Conservation (phyloP, 2,113 vertebrate species). For the Tauraco erythrolophus region DNA sequence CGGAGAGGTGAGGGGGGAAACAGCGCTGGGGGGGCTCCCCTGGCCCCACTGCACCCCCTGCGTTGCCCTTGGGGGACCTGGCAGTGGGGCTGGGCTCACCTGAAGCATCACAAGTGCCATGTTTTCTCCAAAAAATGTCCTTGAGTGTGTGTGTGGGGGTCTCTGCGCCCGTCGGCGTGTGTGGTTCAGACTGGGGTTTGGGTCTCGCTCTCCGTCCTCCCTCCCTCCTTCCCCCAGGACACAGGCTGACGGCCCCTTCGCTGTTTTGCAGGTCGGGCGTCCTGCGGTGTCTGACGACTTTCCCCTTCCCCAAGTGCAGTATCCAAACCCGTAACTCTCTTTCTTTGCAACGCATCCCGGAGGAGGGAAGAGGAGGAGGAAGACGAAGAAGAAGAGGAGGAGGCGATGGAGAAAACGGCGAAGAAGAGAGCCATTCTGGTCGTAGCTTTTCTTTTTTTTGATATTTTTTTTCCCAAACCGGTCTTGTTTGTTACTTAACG, state of each 20-base stretch:
- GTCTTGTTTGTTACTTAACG: constrained; percentile 53
- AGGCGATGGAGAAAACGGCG: background rate
- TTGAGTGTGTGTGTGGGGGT: fast-evolving
- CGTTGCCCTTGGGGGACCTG: no score
- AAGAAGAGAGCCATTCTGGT: constrained; percentile 64
- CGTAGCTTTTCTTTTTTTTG: constrained; percentile 46
- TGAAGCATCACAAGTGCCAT: fast-evolving
- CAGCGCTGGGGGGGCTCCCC: background rate
- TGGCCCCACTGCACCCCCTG: background rate
- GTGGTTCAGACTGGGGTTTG: background rate
- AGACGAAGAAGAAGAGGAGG: background rate
- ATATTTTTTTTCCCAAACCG: background rate
- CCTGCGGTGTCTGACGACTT: constrained; percentile 52
- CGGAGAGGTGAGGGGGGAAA: constrained; percentile 78
- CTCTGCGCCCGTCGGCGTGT: fast-evolving
- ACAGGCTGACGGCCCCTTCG: background rate
- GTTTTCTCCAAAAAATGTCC: background rate
- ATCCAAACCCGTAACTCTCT: constrained; percentile 76
- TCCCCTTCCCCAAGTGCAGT: constrained; percentile 73
- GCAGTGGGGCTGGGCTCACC: fast-evolving
- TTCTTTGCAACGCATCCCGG: constrained; percentile 71
- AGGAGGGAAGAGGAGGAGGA: constrained; percentile 43
- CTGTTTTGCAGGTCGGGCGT: constrained; percentile 63
- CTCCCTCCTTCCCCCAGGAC: background rate
- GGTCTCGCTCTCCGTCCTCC: background rate